phyloP scores from a whole-genome alignment of 2,797 vertebrate genomes.

The Cyclura pinguis region DNA sequence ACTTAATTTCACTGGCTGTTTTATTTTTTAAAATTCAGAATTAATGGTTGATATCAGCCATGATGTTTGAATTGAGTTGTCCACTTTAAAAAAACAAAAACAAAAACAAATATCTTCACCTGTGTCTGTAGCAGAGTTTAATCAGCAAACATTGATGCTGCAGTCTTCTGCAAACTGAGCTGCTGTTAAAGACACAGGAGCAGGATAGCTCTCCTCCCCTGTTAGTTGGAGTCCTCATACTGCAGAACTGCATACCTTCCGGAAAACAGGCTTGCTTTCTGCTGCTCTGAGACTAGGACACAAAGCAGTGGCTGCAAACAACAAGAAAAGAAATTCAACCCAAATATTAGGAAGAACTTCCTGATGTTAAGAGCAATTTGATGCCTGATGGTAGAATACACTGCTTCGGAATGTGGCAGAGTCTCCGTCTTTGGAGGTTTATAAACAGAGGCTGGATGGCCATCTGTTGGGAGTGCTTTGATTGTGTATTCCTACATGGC shows the following conservation, averaged over 20 bases:
- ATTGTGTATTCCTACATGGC: too few relatives aligned
- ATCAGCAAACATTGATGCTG: background rate
- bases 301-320: too few relatives aligned
- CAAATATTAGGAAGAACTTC: too few relatives aligned
- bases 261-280: background rate
- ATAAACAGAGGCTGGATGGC: too few relatives aligned
- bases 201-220: background rate
- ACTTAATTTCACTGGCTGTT: background rate
- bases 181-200: constrained; percentile 4
- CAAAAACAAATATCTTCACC: background rate
- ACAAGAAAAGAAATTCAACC: too few relatives aligned
- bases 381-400: too few relatives aligned
- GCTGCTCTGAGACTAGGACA: too few relatives aligned
- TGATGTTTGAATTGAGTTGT: background rate
- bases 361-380: too few relatives aligned
- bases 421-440: too few relatives aligned
- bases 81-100: background rate
- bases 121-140: background rate
- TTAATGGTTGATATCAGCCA: background rate
- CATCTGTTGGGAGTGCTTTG: too few relatives aligned
- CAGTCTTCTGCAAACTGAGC: background rate
- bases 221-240: background rate
- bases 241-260: background rate
- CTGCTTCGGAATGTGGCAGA: too few relatives aligned
- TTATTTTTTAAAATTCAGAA: background rate